Percentiles rank a stretch among this genome's conserved stretches.
Conservation (phyloP, 1,140 invertebrate species). For the Atta colombica region DNA sequence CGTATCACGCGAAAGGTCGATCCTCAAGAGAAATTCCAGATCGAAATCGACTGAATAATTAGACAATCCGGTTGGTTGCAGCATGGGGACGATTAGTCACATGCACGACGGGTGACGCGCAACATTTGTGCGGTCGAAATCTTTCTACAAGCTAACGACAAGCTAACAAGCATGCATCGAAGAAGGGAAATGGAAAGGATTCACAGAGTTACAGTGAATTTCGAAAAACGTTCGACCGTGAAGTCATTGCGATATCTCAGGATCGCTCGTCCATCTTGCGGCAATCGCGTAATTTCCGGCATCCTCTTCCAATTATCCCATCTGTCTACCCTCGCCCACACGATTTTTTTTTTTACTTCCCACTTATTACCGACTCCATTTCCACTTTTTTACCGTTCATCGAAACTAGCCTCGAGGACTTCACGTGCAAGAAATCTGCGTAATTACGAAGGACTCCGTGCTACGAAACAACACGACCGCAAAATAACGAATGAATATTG, state of each 20-base stretch:
- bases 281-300: slow-evolving; percentile 72
- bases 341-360: slow-evolving; percentile 22
- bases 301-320: slow-evolving; percentile 77
- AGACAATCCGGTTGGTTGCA: slow-evolving; percentile 78
- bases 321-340: slow-evolving; percentile 64
- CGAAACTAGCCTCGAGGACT: background rate
- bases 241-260: slow-evolving; percentile 78
- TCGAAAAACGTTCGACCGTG: slow-evolving; percentile 52
- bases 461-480: slow-evolving; percentile 59
- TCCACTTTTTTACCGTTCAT: slow-evolving; percentile 14
- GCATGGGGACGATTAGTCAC: slow-evolving; percentile 82
- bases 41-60: slow-evolving; percentile 81
- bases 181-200: background rate
- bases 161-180: slow-evolving; percentile 40
- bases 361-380: background rate
- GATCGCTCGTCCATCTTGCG: slow-evolving; percentile 68
- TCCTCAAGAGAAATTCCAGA: slow-evolving; percentile 64
- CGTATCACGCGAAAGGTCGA: slow-evolving; percentile 20
- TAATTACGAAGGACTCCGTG: slow-evolving; percentile 33
- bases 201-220: slow-evolving; percentile 48
- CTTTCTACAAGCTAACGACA: slow-evolving; percentile 64
- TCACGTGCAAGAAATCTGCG: slow-evolving; percentile 29
- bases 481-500: slow-evolving; percentile 38
- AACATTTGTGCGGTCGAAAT: slow-evolving; percentile 58
- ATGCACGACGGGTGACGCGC: slow-evolving; percentile 73